Evolutionary conservation across 1,140 invertebrate species (phyloP), one percentile per base, ranked within the genome.

Genomic region (Drosophila micromelanica): DNA sequence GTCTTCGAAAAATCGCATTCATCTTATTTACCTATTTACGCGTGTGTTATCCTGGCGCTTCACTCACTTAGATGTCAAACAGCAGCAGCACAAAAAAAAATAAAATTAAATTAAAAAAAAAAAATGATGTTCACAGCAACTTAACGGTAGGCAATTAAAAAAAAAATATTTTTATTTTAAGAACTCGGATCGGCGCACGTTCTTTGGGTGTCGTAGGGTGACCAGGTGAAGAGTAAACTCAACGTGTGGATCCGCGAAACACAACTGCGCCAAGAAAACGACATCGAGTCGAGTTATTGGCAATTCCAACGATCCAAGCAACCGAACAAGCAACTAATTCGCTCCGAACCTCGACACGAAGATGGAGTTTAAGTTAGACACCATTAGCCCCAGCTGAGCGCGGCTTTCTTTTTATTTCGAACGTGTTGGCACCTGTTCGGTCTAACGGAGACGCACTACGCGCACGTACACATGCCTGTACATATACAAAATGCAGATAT

Each of bases 211-310:
- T 13, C 35, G 49, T 54, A 23, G 27, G 17, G 15, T 52, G 20
- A 35, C 23, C 38, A 13, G 37, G 35, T 32, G 27, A 67, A 69
- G 63, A 73, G 80, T 87, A 67, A 78, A 81, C 84, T 89, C 65
- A 63, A 77, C 84, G 85, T 69, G 79, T 45, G 68, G 51, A 84
- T 73, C 84, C 84, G 76, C 84, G 84, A 78, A 89, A 71, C 79
- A 80, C 79, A 78, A 87, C 84, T 87, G 84, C 69, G 76, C 43
- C n/a, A 17, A 89, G 73, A 73, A 56, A 62, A 73, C 54, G 65
- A 61, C 59, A 80, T 65, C 76, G 56, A 67, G 79, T 80, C 84
- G 84, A 89, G 84, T 87, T 87, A 87, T 87, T 81, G 84, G 84
- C 84, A 81, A 77, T 81, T 70, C 45, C 60, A 62, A 30, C 57